Base-by-base conservation (phyloP, 2,113 vertebrate genomes). In the Callaeas wilsoni region DNA sequence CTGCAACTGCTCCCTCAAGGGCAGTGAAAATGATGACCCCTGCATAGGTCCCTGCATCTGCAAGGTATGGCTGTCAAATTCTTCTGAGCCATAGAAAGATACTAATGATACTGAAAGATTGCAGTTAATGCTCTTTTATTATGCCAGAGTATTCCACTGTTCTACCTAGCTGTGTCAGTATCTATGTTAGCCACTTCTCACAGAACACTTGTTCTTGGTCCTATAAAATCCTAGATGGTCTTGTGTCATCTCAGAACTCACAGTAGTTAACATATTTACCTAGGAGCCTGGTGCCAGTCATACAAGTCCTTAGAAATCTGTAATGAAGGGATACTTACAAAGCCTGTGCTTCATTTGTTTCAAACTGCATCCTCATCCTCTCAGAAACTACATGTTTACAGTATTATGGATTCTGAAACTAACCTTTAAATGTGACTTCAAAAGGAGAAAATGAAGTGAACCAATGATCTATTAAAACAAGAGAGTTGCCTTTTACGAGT, bases 1-100 rank as follows among this genome's bases (percentile, higher is more conserved):
- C 26, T 99, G 99, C 87, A 97, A 97, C 95, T 99, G 99, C 91
- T 98, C 98, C 12, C 65, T 94, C 13, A 56, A 91, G 33, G 99
- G 99, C 70, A 99, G 98, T 67, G 49, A 87, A 74, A 99, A 99
- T 79, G 90, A 86, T 76, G 98, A 99, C 79, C 99, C 99, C 65
- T 99, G 99, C 21, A 6, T 98, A 70, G 98, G 97, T 35, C 97
- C 97, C 50, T 99, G 99, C 77, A 90, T 92, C 91, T 99, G 99
- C 96, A 99, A 99, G 98, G 99, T 99, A 98, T 41, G 83, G 13
- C 50, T 62, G 7, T 56, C 12, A 9, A 15, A 12, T 60, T 81
- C 32, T 77, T 69, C 71, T 79, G 44, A 81, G 29, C 46, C 47
- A 4, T 3, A 10, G 35, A 35, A 59, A 35, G 49, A 42, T 33